Percentiles rank a stretch among this genome's conserved stretches.
Conservation (phyloP, 2,113 vertebrate genomes). For the Puma concolor region DNA sequence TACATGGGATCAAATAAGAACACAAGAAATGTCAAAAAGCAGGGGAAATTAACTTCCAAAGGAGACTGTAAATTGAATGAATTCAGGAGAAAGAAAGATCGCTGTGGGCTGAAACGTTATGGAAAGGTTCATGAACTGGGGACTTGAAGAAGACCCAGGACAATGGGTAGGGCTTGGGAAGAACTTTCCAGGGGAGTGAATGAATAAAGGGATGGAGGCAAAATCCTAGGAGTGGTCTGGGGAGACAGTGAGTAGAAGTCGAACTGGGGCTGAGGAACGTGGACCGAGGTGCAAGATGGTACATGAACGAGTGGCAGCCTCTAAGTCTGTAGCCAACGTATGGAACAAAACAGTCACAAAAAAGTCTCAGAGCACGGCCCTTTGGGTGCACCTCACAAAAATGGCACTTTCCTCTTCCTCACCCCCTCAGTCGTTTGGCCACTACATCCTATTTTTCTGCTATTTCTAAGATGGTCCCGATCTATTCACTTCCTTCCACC, state of each 20-base stretch:
- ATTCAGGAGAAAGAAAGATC: not conserved
- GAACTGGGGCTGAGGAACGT: not conserved
- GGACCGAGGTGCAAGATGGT: not conserved
- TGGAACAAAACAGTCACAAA: not conserved
- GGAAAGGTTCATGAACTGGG: not conserved
- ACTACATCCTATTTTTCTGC: not conserved
- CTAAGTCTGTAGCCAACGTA: not conserved
- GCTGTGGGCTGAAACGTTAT: not conserved
- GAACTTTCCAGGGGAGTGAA: not conserved
- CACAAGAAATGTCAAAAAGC: not conserved
- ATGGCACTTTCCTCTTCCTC: not conserved
- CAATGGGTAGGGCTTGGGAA: no score
- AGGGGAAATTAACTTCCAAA: not conserved
- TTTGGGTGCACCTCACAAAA: not conserved
- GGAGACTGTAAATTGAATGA: not conserved
- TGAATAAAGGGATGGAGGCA: not conserved
- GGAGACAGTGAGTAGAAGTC: not conserved
- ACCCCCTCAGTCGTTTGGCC: not conserved
- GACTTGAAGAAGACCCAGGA: not conserved
- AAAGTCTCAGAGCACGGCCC: not conserved
- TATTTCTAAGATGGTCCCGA: not conserved
- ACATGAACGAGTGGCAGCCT: no score
- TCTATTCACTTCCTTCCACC: not conserved
- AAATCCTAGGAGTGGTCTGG: not conserved
- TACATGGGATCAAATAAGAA: not conserved